Base-by-base conservation (phyloP, 1,140 invertebrate species). In the Ooceraea biroi region DNA sequence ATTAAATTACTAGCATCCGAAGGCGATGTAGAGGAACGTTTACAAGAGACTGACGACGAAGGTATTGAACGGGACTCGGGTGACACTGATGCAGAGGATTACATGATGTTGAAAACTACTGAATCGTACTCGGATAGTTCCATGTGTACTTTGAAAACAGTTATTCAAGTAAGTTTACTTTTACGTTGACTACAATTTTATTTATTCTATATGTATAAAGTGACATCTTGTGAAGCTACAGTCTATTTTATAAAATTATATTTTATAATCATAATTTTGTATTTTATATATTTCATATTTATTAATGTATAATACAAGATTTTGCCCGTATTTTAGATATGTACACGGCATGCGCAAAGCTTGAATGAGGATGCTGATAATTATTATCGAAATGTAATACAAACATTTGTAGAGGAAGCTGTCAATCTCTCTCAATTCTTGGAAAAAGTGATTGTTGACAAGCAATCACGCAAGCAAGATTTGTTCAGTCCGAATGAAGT, bases 351-450 rank as follows among this genome's bases (percentile, higher is more conserved):
- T 91, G 93, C 97, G 22, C 95, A 96, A 48, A 95, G 93, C 72
- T 94, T 94, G 1, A 91, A 92, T 19, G 89, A 93, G n/a, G 93
- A 95, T 88, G 96, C 97, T 0, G 97, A 97, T 90, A 95, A 96
- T 58, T 98, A 99, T 95, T 99, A 98, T 94, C 96, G 96, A 91
- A 98, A 98, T 65, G 98, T 99, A 55, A 98, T 98, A 92, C 95
- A 98, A 73, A 98, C 98, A 27, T 95, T 99, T 84, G 97, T 99
- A 25, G 96, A 97, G 1, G 98, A 99, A 94, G 97, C 97, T 17
- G 94, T 98, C 36, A 98, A 99, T 94, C 95, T 99, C 69, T 96
- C 97, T 17, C 96, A 97, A 27, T 99, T 99, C 95, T 95, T 99
- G 68, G 96, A 98, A 90, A 97, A 97, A 92, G 97, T 99, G 36